Evolutionary conservation across 2,113 vertebrate species (phyloP), one percentile per base, ranked within the genome.

Genomic region (Ailuropoda melanoleuca): DNA sequence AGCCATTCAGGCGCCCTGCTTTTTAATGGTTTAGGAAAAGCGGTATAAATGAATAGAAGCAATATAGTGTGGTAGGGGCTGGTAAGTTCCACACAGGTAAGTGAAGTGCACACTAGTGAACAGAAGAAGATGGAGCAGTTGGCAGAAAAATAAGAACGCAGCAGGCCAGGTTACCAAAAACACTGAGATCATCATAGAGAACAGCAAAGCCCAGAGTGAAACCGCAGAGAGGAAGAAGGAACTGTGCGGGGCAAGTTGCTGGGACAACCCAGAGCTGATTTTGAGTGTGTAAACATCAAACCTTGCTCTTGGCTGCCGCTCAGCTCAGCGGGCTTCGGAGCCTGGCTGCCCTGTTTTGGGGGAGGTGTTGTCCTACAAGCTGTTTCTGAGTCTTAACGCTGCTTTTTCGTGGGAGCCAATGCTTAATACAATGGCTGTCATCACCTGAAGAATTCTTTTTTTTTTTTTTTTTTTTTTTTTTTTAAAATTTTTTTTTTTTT

Each of bases 201-300:
- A 60, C 5, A 64, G 75, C 80, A 77, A 68, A 85, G 50, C 34
- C 34, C 39, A 43, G 23, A 31, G 10, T 39, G 53, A 62, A 84
- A 89, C 70, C 0, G 3, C 86, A 21, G 13, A 66, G 64, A n/a
- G 39, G 89, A 72, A 24, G 86, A 62, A 72, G 90, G 68, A 77
- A 15, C 46, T 31, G 46, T 31, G 77, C 39, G 4, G n/a, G 78
- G 62, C 2, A 50, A 90, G 96, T 95, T 97, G 90, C 97, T 95
- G 96, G 90, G 96, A 96, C 94, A 92, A 95, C 97, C 88, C 56
- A 31, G 85, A 78, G 75, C 88, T 46, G 62, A 46, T 19, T 60
- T 1, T n/a, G 91, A 75, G 93, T 64, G 43, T 84, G 83, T 96
- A 82, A 97, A 92, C 93, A 98, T 31, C 10, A 50, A 95, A 70